These are phyloP conservation scores for Alligator mississippiensis DNA, from an alignment of 2,113 vertebrate genomes.

Conservation along the genomic window DNA sequence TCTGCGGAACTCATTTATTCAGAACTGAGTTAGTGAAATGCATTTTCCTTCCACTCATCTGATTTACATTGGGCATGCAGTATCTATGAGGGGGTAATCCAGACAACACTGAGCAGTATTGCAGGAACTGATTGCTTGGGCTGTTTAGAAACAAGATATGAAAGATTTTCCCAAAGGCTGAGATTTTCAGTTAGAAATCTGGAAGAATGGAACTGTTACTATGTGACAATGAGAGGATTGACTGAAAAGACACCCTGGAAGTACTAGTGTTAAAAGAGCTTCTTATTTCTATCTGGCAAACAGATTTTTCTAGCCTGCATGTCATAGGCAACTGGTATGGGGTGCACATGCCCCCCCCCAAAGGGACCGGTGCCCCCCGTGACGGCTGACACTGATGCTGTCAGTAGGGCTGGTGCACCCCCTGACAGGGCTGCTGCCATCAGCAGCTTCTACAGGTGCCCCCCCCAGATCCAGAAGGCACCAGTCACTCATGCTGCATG, in stretches of 20 bases:
- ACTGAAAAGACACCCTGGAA: slow-evolving; percentile 37
- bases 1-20: not conserved
- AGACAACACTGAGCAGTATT: not conserved
- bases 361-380: no score
- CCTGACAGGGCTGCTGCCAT: no score
- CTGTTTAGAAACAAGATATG: slow-evolving; percentile 45
- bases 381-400: no score
- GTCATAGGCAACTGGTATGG: not conserved
- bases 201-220: slow-evolving; percentile 15
- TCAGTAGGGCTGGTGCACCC: no score
- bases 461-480: no score
- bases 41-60: not conserved
- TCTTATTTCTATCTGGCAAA: not conserved
- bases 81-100: not conserved
- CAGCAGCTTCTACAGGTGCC: no score
- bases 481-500: no score
- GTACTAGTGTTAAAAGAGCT: slow-evolving; percentile 25
- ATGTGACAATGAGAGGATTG: slow-evolving; percentile 10
- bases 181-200: slow-evolving; percentile 18
- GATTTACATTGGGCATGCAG: slow-evolving; percentile 16
- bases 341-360: no score
- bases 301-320: not conserved
- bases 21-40: not conserved
- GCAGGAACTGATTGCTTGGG: slow-evolving; percentile 26
- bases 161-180: slow-evolving; percentile 54